Evolutionary conservation across 2,888 invertebrate species (phyloP).

Genomic region (Eupithecia dodoneata): DNA sequence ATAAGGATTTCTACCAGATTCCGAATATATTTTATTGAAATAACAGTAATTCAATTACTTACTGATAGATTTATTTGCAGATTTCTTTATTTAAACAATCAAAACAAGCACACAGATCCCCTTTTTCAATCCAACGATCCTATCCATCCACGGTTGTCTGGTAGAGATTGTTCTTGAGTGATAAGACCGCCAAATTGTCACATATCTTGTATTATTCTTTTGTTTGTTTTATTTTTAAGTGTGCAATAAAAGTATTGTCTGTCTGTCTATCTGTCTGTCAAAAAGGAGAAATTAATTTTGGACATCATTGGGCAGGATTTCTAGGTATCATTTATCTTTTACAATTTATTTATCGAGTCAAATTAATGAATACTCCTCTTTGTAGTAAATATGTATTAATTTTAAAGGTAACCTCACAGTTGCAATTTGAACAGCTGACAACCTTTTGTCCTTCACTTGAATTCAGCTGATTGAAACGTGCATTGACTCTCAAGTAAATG

Average conservation of each 20-base stretch:
- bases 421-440: slow-evolving; percentile 28
- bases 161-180: too few relatives aligned
- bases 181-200: too few relatives aligned
- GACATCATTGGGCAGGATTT: neutral
- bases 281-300: neutral
- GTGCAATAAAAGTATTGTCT: too few relatives aligned
- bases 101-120: too few relatives aligned
- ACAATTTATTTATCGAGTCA: neutral
- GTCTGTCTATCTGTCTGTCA: too few relatives aligned
- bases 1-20: neutral
- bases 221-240: too few relatives aligned
- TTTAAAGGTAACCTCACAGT: slow-evolving; percentile 9
- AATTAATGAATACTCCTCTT: neutral
- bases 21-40: neutral
- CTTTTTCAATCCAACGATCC: too few relatives aligned
- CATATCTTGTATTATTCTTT: too few relatives aligned
- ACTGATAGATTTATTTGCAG: neutral
- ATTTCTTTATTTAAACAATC: neutral
- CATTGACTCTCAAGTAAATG: slow-evolving; percentile 17
- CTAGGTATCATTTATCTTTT: neutral
- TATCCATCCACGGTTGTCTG: too few relatives aligned
- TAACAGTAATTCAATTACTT: neutral
- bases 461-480: slow-evolving; percentile 19
- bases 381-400: neutral
- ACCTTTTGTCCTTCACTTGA: slow-evolving; percentile 26